Base-by-base conservation (phyloP, 2,797 vertebrate genomes). In the Thunnus albacares region DNA sequence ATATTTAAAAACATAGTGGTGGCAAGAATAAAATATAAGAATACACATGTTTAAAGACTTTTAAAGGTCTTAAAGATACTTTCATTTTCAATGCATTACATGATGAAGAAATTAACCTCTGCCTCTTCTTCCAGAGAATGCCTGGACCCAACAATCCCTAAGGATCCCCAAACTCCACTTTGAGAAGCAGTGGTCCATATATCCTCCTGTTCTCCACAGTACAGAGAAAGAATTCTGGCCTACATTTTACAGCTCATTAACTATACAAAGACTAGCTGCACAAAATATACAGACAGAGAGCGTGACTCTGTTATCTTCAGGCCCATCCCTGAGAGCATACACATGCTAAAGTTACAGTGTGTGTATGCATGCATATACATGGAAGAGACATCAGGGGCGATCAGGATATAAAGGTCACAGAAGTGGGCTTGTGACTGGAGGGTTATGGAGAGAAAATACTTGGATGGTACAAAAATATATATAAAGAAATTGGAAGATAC, bases 221-320 rank as follows among this genome's bases (percentile, higher is more conserved):
- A 49, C 68, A 83, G 53, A 72, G 77, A 77, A 80, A 85, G 67
- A 59, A 71, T 71, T 75, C 84, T 91, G 94, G 87, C 93, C 91
- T 93, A 92, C 85, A 93, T 93, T 90, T 92, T 82, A 90, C 91
- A 91, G 83, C 85, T 92, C 82, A 93, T 94, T 93, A 92, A 80
- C 80, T 79, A 81, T 77, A 86, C 13, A 62, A 90, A 86, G 80
- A 90, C 81, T 82, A 77, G 81, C 85, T 82, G 86, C 87, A 88
- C 80, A 85, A 83, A 90, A 85, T 77, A 82, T 83, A 85, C 71
- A 81, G 85, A 84, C 78, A 85, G 66, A 82, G 76, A 84, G 65
- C 80, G 84, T 76, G 80, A 80, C 75, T 87, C 80, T 80, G 70
- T 60, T 83, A 80, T 88, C 67, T 89, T 64, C 61, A 68, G 79